Percentiles rank a stretch among this genome's conserved stretches.
Evolutionary conservation across 2,888 invertebrate genomes (phyloP).

Genomic region (Zaprionus lineosus): DNA sequence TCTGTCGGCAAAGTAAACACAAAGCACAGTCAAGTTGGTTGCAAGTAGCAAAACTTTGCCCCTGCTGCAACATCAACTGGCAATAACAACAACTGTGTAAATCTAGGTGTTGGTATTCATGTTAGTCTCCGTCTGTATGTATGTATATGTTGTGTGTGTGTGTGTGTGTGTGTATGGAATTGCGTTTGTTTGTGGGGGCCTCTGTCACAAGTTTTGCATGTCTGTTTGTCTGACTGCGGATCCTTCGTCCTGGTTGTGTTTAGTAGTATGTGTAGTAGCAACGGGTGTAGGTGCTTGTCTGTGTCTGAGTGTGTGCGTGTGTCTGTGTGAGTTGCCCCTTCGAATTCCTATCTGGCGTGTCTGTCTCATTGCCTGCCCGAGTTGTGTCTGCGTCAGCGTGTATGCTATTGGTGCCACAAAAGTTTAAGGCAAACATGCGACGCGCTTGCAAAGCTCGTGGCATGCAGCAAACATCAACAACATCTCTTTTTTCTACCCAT

Average conservation of each 20-base stretch:
- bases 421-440: constrained; percentile 74
- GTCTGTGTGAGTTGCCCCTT: constrained; percentile 24
- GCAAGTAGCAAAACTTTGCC: constrained; percentile 62
- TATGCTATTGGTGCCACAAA: constrained; percentile 58
- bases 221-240: constrained; percentile 51
- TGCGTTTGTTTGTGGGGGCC: constrained; percentile 29
- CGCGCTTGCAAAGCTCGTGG: constrained; percentile 65
- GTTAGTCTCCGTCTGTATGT: constrained; percentile 8
- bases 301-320: constrained; percentile 14
- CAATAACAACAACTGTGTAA: constrained; percentile 28
- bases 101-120: constrained; percentile 42
- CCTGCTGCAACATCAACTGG: constrained; percentile 33
- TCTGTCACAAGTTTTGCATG: constrained; percentile 67
- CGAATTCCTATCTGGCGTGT: background rate
- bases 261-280: constrained; percentile 1
- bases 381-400: constrained; percentile 18
- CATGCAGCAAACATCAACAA: constrained; percentile 75
- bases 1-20: constrained; percentile 61
- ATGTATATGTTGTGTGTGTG: constrained; percentile 9
- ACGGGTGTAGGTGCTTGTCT: constrained; percentile 19
- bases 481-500: constrained; percentile 30
- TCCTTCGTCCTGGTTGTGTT: constrained; percentile 13
- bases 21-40: constrained; percentile 42
- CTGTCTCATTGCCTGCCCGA: constrained; percentile 11
- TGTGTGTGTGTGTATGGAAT: constrained; percentile 6